phyloP scores from a whole-genome alignment of 2,888 invertebrate species.

The Eilema depressum region DNA sequence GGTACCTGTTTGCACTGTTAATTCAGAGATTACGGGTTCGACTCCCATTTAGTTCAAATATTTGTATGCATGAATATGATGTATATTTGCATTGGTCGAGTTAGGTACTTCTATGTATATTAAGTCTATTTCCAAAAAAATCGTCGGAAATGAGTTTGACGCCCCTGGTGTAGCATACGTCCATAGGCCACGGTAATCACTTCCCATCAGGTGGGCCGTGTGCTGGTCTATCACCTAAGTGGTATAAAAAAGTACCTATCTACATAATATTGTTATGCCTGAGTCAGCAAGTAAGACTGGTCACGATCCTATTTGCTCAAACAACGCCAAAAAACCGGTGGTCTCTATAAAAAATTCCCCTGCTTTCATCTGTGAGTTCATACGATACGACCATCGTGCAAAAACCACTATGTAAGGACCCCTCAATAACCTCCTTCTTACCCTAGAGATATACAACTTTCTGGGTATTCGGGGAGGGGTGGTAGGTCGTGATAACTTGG shows the following conservation, averaged over 20 bases:
- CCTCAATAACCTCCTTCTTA: neutral
- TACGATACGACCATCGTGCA: constrained; percentile 30
- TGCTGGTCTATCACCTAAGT: no score
- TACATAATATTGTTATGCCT: neutral
- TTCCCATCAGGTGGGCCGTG: no score
- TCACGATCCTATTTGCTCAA: constrained; percentile 34
- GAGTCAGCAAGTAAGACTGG: constrained; percentile 9
- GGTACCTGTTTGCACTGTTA: no score
- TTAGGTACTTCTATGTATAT: no score
- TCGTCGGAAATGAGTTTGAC: no score
- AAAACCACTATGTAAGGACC: constrained; percentile 37
- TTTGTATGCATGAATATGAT: no score
- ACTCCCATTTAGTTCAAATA: neutral
- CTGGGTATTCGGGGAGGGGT: neutral
- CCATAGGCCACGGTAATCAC: no score
- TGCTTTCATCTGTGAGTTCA: constrained; percentile 38
- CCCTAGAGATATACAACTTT: constrained; percentile 9
- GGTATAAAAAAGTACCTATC: no score
- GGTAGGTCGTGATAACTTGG: constrained; percentile 35
- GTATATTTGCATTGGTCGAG: no score
- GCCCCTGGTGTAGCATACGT: no score
- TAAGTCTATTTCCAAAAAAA: no score
- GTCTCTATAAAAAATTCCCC: constrained; percentile 42
- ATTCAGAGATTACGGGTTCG: neutral
- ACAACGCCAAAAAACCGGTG: constrained; percentile 40